Evolutionary conservation across 2,888 invertebrate species (phyloP), one percentile per base, ranked within the genome.

Genomic region (Biston betularia): DNA sequence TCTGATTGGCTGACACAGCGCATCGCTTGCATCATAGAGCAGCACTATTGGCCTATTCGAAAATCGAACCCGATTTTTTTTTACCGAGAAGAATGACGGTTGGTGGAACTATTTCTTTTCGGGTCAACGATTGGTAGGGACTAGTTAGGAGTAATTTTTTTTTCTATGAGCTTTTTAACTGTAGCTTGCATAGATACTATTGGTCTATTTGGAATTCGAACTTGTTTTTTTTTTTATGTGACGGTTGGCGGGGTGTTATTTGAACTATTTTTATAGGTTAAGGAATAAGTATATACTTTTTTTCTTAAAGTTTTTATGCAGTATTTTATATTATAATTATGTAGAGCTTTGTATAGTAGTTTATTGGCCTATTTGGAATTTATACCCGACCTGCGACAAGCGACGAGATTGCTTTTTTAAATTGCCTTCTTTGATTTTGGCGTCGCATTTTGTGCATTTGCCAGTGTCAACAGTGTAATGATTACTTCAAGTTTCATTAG

Each of bases 41-140:
- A 45, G 58, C 69, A 73, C 81, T 78, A 83, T 84, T 83, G 82
- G 82, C 74, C 83, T 84, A 84, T 83, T 71, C 74, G 60, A 75
- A 75, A 74, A 74, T 75, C 67, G 70, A 75, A 74, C 74, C 71
- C 68, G 70, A 24, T 24, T 24, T 24, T 75, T 70, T 70, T 66
- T 59, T 60, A 55, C 58, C 46, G 57, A 24, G 58, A 64, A 69
- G 69, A 50, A 63, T 72, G 72, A 70, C 71, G 69, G 69, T 53
- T 48, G 57, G 48, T 10, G 14, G 46, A 45, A 48, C 38, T 33
- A 33, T 44, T 55, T 54, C 11, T 42, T 48, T 57, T 57, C 46
- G 52, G 52, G 38, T 14, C 38, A 15, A 53, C 1, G 52, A 53
- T 53, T 53, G 52, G 52, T 53, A 53, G 52, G 52, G 52, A 53